Evolutionary conservation across 2,888 invertebrate species (phyloP), one percentile per base, ranked within the genome.

Genomic region (Hydroisotoma schaefferi): DNA sequence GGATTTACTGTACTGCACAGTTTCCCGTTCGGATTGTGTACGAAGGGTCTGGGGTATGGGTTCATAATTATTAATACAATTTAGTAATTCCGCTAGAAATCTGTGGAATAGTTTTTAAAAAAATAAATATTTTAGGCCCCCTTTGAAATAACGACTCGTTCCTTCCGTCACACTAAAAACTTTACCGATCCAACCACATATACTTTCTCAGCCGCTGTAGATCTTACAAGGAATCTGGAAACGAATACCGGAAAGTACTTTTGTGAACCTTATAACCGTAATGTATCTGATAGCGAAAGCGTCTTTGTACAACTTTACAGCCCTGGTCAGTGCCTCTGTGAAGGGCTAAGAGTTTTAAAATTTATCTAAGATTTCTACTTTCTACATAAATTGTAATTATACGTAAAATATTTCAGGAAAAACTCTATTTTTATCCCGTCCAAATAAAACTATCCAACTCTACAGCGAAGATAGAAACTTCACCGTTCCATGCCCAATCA

Each of bases 11-110:
- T 26, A 38, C 18, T 15, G 59, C 64, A 8, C 55, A 54, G 18
- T 64, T 62, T 47, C 67, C 67, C 2, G 64, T 67, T 1, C 62
- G 62, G 46, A 64, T 59, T 48, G 43, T 15, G 2, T 67, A 67
- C 44, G 65, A 62, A 59, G 67, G 67, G 6, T 48, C 22, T 47
- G 67, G 67, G 57, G 67, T 67, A 56, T 40, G 44, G 15, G 43
- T 20, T 23, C n/a, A 18, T 44, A 44, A 6, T 20, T 44, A 33
- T 12, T 12, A 12, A 10, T 15, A 33, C 37, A 33, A 33, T 12
- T 12, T 33, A n/a, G n/a, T n/a, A n/a, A n/a, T n/a, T n/a, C n/a
- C n/a, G n/a, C n/a, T n/a, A n/a, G n/a, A n/a, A n/a, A n/a, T n/a
- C n/a, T n/a, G n/a, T n/a, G n/a, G n/a, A n/a, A n/a, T n/a, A n/a